Evolutionary conservation across 2,888 invertebrate species (phyloP).

Genomic region (Lithophane ornitopus): DNA sequence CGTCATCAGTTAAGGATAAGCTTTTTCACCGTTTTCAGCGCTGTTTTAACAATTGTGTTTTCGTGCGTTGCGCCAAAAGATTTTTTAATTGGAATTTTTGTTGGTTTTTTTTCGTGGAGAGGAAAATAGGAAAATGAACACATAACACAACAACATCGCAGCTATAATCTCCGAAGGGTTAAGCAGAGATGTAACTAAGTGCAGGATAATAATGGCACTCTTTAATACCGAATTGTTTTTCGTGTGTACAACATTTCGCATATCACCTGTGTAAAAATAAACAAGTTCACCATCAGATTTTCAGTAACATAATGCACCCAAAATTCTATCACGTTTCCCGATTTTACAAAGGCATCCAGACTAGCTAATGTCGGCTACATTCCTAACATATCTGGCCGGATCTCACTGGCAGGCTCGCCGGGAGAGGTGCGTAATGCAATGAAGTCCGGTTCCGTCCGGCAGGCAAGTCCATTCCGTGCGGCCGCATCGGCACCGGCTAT

Average conservation of each 20-base stretch:
- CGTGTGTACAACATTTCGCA: not conserved
- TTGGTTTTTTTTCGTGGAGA: not conserved
- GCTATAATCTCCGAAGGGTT: no score
- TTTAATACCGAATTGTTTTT: not conserved
- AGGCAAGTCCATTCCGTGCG: constrained; percentile 74
- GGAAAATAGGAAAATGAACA: not conserved
- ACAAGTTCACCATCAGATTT: constrained; percentile 7
- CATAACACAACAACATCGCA: no score
- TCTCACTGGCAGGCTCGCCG: constrained; percentile 39
- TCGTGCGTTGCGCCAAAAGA: constrained; percentile 21
- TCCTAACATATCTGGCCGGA: constrained; percentile 46
- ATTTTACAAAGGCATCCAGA: constrained; percentile 42
- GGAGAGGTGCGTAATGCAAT: constrained; percentile 74
- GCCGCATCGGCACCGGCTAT: constrained; percentile 66
- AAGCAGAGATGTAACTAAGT: no score
- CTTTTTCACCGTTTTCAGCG: constrained; percentile 43
- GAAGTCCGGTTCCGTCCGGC: constrained; percentile 64
- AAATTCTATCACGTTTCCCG: constrained; percentile 13
- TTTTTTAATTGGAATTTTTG: constrained; percentile 33
- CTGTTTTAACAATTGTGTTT: constrained; percentile 49
- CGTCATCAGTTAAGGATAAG: constrained; percentile 61
- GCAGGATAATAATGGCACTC: not conserved
- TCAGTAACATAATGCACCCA: constrained; percentile 22
- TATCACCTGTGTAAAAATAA: not conserved
- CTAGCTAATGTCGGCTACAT: constrained; percentile 47